Percentiles rank a stretch among this genome's conserved stretches.
phyloP scores from a whole-genome alignment of 2,888 invertebrate species.

The Orgyia antiqua region DNA sequence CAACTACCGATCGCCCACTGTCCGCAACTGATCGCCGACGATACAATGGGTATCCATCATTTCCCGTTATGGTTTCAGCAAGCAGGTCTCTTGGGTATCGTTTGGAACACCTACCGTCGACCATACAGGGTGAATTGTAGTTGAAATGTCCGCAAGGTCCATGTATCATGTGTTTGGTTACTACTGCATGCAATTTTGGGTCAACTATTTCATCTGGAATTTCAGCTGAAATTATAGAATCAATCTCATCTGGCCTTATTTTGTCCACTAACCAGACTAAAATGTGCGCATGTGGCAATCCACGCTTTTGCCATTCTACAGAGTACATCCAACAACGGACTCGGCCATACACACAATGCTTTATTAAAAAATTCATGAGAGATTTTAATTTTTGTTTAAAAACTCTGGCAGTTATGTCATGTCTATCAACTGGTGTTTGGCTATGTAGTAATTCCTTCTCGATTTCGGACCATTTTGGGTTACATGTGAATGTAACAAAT shows the following conservation, averaged over 20 bases:
- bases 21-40: background rate
- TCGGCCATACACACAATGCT: no score
- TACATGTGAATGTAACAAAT: no score
- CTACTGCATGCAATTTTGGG: no score
- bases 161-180: no score
- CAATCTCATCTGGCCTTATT: no score
- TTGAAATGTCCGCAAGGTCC: slow-evolving; percentile 8
- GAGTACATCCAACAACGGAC: no score
- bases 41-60: slow-evolving; percentile 7
- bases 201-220: no score
- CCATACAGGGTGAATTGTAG: background rate
- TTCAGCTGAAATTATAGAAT: no score
- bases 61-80: slow-evolving; percentile 13
- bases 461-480: slow-evolving; percentile 28
- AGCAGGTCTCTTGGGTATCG: slow-evolving; percentile 11
- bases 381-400: background rate
- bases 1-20: background rate
- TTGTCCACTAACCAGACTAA: no score
- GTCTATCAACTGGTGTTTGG: slow-evolving; percentile 23
- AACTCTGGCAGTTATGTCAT: slow-evolving; percentile 25
- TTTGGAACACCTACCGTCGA: slow-evolving; percentile 9
- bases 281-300: no score
- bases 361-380: no score
- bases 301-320: no score
- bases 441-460: slow-evolving; percentile 10